phyloP scores from a whole-genome alignment of 2,888 invertebrate species.

The Cephus rjabovi region DNA sequence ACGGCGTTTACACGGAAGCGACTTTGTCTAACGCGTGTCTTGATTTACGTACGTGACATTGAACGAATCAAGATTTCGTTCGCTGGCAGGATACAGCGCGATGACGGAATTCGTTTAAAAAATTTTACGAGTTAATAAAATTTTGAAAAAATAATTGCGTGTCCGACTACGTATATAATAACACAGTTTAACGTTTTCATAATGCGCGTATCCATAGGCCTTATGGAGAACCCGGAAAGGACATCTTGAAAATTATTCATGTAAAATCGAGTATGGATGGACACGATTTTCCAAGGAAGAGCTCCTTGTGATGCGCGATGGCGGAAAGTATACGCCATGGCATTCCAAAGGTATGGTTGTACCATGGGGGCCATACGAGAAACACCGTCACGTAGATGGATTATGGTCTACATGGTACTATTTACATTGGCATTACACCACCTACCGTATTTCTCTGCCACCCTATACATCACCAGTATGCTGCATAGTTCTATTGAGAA shows the following conservation, averaged over 20 bases:
- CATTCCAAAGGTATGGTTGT: slow-evolving; percentile 34
- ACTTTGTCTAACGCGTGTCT: background rate
- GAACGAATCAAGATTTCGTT: background rate
- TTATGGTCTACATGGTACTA: background rate
- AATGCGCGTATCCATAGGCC: background rate
- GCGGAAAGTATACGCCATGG: slow-evolving; percentile 40
- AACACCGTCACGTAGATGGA: background rate
- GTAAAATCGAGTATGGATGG: slow-evolving; percentile 32
- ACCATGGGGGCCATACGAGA: background rate
- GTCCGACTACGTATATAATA: background rate
- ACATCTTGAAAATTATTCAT: background rate
- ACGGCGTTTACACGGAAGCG: background rate
- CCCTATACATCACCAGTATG: background rate
- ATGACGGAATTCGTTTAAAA: background rate
- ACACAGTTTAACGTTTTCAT: background rate
- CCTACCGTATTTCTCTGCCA: background rate
- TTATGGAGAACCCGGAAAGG: background rate
- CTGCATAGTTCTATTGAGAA: background rate
- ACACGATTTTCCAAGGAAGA: slow-evolving; percentile 34
- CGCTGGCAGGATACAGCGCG: background rate
- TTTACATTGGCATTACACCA: background rate
- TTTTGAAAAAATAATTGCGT: background rate
- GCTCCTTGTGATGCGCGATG: slow-evolving; percentile 43
- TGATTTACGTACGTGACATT: background rate
- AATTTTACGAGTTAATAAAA: background rate